phyloP scores from a whole-genome alignment of 2,113 vertebrate species.

The human region GRCh38 chr6:143954501-143955000 shows the following conservation, averaged over 20 bases:
- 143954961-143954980: background rate
- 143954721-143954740: no score
- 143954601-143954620: background rate
- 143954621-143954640: background rate
- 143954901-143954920: constrained; percentile 10
- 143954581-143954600: background rate
- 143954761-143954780: background rate
- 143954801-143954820: background rate
- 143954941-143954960: constrained; percentile 7
- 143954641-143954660: no score
- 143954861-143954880: constrained; percentile 23
- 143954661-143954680: background rate
- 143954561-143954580: background rate
- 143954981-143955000: background rate
- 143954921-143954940: background rate
- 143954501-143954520: background rate
- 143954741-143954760: background rate
- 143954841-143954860: background rate
- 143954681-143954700: background rate
- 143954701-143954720: no score
- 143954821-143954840: background rate
- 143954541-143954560: background rate
- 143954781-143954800: background rate
- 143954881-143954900: background rate
- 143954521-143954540: background rate